These are phyloP conservation scores for Scaptomyza graminum DNA, from an alignment of 1,140 invertebrate species.

Conservation along the genomic window DNA sequence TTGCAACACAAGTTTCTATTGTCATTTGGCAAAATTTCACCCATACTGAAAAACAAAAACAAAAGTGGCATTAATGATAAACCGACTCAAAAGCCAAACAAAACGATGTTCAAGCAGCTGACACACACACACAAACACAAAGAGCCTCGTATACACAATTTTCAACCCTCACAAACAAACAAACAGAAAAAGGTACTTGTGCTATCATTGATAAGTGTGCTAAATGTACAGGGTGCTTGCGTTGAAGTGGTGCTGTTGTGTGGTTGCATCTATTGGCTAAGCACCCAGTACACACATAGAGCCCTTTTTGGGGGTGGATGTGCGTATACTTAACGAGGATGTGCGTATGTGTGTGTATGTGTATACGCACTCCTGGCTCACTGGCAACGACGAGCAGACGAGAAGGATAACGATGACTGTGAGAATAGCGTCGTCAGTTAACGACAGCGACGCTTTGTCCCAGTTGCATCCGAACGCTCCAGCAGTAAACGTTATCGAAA, in stretches of 20 bases:
- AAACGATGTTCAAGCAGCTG: conserved; percentile 16
- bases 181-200: conserved; percentile 16
- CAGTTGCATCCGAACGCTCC: conserved; percentile 82
- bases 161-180: conserved; percentile 49
- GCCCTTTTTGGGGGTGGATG: conserved; percentile 50
- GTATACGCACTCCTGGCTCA: conserved; percentile 57
- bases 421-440: conserved; percentile 69
- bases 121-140: conserved; percentile 11
- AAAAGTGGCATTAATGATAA: conserved; percentile 46
- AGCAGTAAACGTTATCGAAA: conserved; percentile 75
- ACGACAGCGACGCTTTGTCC: conserved; percentile 62
- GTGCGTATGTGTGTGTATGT: conserved; percentile 41
- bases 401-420: conserved; percentile 47
- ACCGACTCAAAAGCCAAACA: conserved; percentile 16
- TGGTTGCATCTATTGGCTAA: neutral
- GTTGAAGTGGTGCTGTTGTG: neutral
- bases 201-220: conserved; percentile 68
- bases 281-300: conserved; percentile 51
- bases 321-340: conserved; percentile 65
- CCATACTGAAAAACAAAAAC: neutral
- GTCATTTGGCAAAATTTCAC: neutral
- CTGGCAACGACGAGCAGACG: conserved; percentile 43
- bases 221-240: conserved; percentile 48
- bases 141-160: conserved; percentile 67
- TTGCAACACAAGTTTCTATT: neutral